These are phyloP conservation scores for Drosophila nigritarsus DNA, from an alignment of 2,888 invertebrate species.

Conservation along the genomic window DNA sequence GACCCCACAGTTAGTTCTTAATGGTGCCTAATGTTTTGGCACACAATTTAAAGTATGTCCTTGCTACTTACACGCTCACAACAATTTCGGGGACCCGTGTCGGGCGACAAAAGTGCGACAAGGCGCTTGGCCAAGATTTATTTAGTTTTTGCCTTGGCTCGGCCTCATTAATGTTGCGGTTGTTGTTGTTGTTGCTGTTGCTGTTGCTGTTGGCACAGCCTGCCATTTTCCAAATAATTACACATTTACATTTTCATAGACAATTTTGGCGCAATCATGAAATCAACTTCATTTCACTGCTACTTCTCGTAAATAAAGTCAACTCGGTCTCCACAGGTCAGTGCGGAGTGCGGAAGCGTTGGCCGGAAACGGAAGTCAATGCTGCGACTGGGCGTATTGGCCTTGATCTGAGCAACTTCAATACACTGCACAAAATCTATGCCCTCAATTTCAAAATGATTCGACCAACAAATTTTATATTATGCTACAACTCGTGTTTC, in stretches of 20 bases:
- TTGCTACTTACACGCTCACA: constrained; percentile 9
- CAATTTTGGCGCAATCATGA: constrained; percentile 70
- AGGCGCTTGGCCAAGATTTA: constrained; percentile 63
- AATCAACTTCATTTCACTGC: constrained; percentile 66
- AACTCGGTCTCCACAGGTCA: constrained; percentile 26
- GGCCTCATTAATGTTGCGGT: constrained; percentile 49
- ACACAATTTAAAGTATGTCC: constrained; percentile 69
- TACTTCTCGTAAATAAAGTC: constrained; percentile 53
- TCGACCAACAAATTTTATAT: background rate
- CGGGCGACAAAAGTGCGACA: constrained; percentile 28
- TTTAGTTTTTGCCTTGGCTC: constrained; percentile 44
- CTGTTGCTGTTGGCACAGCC: constrained; percentile 20
- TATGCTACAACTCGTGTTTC: background rate
- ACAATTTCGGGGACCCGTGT: background rate
- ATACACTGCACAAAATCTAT: background rate
- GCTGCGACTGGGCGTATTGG: constrained; percentile 24
- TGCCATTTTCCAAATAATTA: constrained; percentile 77
- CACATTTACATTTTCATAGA: constrained; percentile 80
- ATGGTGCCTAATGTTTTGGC: constrained; percentile 70
- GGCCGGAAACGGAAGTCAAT: constrained; percentile 56
- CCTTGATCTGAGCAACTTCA: background rate
- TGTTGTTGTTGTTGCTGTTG: constrained; percentile 9
- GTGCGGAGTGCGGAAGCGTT: constrained; percentile 13
- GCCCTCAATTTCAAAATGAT: background rate
- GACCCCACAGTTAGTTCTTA: constrained; percentile 22